Evolutionary conservation across 2,888 invertebrate genomes (phyloP).

Genomic region (Chesias legatella): DNA sequence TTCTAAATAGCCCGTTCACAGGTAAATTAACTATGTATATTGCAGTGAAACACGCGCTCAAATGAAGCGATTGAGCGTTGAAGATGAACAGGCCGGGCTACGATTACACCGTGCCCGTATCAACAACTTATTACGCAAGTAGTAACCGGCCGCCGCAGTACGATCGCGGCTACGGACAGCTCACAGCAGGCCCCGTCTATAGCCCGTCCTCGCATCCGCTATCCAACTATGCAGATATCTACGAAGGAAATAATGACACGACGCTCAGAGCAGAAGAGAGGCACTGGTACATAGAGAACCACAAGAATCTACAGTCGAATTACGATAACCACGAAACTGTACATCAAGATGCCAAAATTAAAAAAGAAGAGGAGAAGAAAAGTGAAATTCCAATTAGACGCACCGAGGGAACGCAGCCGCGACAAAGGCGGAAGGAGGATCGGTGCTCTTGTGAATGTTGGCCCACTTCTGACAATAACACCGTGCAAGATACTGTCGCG

Average conservation of each 20-base stretch:
- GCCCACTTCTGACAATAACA: slow-evolving; percentile 71
- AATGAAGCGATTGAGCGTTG: slow-evolving; percentile 71
- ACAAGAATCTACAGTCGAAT: slow-evolving; percentile 67
- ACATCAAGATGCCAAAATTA: slow-evolving; percentile 73
- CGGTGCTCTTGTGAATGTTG: slow-evolving; percentile 77
- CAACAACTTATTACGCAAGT: slow-evolving; percentile 68
- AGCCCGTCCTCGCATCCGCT: slow-evolving; percentile 71
- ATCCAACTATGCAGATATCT: slow-evolving; percentile 74
- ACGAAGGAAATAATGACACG: slow-evolving; percentile 77
- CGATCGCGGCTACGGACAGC: slow-evolving; percentile 69
- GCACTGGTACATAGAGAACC: slow-evolving; percentile 78
- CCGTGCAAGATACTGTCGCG: slow-evolving; percentile 56
- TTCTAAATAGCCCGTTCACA: slow-evolving; percentile 34
- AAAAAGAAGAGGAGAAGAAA: slow-evolving; percentile 74
- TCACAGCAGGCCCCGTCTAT: slow-evolving; percentile 62
- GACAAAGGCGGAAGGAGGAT: slow-evolving; percentile 71
- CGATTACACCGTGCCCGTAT: slow-evolving; percentile 74
- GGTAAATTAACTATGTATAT: slow-evolving; percentile 44
- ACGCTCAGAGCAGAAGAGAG: slow-evolving; percentile 75
- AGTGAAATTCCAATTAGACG: slow-evolving; percentile 58
- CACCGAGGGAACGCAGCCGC: slow-evolving; percentile 56
- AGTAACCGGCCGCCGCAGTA: slow-evolving; percentile 71
- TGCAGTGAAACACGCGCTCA: slow-evolving; percentile 58
- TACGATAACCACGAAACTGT: slow-evolving; percentile 58
- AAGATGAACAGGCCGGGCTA: slow-evolving; percentile 79